Percentiles rank a stretch among this genome's conserved stretches.
phyloP scores from a whole-genome alignment of 2,113 vertebrate genomes.

The Tragelaphus buxtoni region DNA sequence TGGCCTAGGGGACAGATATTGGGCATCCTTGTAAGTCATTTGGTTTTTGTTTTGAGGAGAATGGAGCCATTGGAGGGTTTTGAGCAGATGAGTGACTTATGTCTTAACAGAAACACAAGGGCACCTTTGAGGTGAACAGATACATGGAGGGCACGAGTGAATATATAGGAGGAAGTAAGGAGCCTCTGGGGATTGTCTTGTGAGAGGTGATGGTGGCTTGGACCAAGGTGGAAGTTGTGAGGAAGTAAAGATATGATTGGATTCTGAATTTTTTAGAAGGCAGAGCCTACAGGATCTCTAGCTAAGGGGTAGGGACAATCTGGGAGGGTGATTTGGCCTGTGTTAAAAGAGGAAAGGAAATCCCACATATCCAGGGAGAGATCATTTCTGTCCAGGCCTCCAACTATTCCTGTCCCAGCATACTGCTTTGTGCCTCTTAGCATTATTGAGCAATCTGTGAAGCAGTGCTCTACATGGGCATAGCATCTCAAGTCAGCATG shows the following conservation, averaged over 20 bases:
- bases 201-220: not conserved
- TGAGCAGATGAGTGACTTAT: not conserved
- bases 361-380: not conserved
- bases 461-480: not conserved
- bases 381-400: not conserved
- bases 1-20: not conserved
- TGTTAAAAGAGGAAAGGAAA: not conserved
- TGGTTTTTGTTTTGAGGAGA: not conserved
- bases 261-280: not conserved
- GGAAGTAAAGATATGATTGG: not conserved
- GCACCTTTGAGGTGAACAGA: not conserved
- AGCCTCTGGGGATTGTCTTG: not conserved
- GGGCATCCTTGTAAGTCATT: not conserved
- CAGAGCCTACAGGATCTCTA: not conserved
- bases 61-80: not conserved
- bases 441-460: not conserved
- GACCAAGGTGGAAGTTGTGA: not conserved
- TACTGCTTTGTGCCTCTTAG: not conserved
- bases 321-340: not conserved
- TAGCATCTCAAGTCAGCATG: not conserved
- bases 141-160: not conserved
- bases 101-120: not conserved
- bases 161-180: not conserved
- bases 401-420: not conserved
- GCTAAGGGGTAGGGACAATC: not conserved